A percentile compares a stretch with the other conserved stretches of the same genome.
Conservation (phyloP, 2,113 vertebrate species). For the Chlamydotis undulata region DNA sequence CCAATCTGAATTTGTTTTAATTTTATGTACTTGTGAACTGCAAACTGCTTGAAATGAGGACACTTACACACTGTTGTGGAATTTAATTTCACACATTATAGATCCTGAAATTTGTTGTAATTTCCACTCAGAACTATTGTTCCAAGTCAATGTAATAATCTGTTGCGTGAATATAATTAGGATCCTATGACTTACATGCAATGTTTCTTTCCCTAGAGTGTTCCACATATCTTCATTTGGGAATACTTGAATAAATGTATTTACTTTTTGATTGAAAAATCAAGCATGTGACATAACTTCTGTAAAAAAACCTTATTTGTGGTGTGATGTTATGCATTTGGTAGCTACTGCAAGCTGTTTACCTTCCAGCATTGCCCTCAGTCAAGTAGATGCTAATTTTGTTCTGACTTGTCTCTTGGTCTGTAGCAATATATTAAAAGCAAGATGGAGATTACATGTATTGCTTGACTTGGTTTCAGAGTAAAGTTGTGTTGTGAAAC, state of each 20-base stretch:
- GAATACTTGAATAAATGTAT: not conserved
- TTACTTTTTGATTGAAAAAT: conserved; percentile 21
- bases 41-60: conserved; percentile 67
- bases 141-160: conserved; percentile 51
- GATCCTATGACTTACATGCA: not conserved
- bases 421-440: not conserved
- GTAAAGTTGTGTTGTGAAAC: not conserved
- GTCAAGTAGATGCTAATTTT: not conserved
- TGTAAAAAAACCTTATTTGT: not conserved
- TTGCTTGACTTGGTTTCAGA: not conserved
- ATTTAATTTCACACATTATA: conserved; percentile 68
- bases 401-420: not conserved
- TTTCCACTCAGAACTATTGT: conserved; percentile 48
- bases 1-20: conserved; percentile 43
- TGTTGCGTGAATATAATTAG: conserved; percentile 64
- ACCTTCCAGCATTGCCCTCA: not conserved
- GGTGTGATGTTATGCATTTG: not conserved
- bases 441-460: not conserved
- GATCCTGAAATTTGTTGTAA: conserved; percentile 61
- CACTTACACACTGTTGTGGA: conserved; percentile 30
- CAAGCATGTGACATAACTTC: not conserved
- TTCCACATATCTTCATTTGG: conserved; percentile 30
- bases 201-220: conserved; percentile 33
- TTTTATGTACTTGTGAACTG: conserved; percentile 48
- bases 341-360: not conserved